phyloP scores from a whole-genome alignment of 2,113 vertebrate species.

The Aegotheles bennettii region DNA sequence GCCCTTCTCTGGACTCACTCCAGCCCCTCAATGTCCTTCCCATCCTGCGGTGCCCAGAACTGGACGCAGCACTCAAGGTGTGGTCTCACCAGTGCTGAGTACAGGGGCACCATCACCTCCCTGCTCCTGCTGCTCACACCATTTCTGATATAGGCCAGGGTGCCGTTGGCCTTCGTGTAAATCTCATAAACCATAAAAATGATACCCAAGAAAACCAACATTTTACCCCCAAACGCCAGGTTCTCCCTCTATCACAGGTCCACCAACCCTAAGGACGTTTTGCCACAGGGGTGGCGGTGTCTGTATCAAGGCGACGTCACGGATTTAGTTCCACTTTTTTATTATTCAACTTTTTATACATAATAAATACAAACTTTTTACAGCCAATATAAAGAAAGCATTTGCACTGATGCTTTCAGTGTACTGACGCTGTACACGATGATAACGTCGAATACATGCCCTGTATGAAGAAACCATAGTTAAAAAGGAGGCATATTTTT shows the following conservation, averaged over 20 bases:
- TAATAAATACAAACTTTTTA: conserved; percentile 99
- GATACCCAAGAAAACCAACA: fast-evolving
- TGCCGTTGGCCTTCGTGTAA: no score
- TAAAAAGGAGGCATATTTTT: conserved; percentile 77
- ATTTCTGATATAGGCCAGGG: no score
- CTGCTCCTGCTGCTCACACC: no score
- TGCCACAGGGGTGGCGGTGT: fast-evolving
- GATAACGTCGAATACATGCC: conserved; percentile 61
- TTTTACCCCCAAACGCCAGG: background rate
- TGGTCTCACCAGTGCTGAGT: no score
- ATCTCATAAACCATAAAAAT: fast-evolving
- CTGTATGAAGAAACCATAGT: conserved; percentile 70
- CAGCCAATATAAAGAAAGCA: conserved; percentile 93
- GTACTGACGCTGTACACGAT: conserved; percentile 77
- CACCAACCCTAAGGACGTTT: fast-evolving
- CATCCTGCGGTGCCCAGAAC: no score
- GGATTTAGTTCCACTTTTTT: conserved; percentile 75
- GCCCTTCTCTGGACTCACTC: no score
- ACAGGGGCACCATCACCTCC: no score
- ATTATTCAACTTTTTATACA: conserved; percentile 99
- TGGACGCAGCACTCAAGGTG: no score
- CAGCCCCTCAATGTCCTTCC: no score
- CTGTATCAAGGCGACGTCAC: background rate
- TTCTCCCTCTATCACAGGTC: background rate
- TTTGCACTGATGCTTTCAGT: conserved; percentile 76